Evolutionary conservation across 2,888 invertebrate genomes (phyloP).

Genomic region (Lithophane leautieri): DNA sequence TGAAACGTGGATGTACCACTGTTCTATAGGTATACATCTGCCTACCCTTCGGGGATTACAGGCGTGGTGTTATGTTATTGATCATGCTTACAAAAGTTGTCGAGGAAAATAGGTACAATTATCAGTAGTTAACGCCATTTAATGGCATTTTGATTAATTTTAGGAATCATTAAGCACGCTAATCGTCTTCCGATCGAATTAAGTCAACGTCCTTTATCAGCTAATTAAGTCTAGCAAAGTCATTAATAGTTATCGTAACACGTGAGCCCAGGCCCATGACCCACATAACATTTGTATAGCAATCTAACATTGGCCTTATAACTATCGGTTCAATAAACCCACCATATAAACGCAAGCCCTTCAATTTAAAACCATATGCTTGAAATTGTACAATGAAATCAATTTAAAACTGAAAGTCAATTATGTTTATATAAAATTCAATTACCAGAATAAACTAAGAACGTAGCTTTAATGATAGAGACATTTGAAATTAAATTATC

Average conservation of each 20-base stretch:
- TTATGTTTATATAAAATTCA: conserved; percentile 12
- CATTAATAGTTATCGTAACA: conserved; percentile 79
- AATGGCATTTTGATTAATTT: conserved; percentile 25
- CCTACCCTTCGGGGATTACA: neutral
- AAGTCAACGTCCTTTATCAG: conserved; percentile 77
- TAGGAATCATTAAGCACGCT: conserved; percentile 27
- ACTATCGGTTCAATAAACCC: conserved; percentile 66
- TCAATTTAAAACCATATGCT: conserved; percentile 30
- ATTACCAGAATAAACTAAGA: conserved; percentile 15
- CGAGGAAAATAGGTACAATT: neutral
- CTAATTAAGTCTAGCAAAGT: conserved; percentile 75
- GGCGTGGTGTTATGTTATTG: neutral
- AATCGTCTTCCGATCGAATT: conserved; percentile 67
- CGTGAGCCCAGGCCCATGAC: conserved; percentile 81
- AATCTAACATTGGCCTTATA: conserved; percentile 74
- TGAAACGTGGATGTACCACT: no score
- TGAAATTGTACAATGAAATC: conserved; percentile 32
- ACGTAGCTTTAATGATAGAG: neutral
- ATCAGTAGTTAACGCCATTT: neutral
- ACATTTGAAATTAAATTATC: neutral
- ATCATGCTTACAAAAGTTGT: neutral
- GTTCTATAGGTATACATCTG: neutral
- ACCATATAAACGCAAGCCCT: conserved; percentile 44
- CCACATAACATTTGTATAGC: conserved; percentile 75
- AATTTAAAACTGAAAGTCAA: conserved; percentile 27